phyloP scores from a whole-genome alignment of 2,797 vertebrate species.

The Ciconia nigra region DNA sequence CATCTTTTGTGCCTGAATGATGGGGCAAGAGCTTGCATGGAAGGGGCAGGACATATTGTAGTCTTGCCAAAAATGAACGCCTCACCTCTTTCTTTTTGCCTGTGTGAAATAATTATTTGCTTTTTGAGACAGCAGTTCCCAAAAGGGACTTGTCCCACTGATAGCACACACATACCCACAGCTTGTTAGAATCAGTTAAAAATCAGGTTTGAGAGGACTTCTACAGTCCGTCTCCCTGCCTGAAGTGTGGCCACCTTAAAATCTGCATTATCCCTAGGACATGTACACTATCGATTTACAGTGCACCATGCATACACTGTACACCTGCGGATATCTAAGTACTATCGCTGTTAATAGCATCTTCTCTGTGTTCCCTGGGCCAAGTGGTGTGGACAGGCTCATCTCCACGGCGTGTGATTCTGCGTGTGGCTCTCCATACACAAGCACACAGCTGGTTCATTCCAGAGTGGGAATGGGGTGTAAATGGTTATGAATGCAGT shows the following conservation, averaged over 20 bases:
- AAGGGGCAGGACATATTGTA: background rate
- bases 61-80: background rate
- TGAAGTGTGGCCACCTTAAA: background rate
- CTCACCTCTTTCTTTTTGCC: background rate
- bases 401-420: accelerated
- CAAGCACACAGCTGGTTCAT: background rate
- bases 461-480: background rate
- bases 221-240: background rate
- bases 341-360: background rate
- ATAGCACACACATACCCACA: background rate
- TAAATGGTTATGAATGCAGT: background rate
- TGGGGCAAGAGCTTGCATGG: background rate
- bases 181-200: background rate
- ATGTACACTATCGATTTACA: background rate
- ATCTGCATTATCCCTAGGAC: background rate
- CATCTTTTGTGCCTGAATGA: background rate
- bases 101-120: background rate
- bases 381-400: background rate
- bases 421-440: background rate
- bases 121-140: background rate
- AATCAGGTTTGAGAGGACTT: background rate
- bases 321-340: background rate
- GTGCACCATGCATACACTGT: too few species aligned
- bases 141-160: too few species aligned
- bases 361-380: background rate